Evolutionary conservation across 2,113 vertebrate genomes (phyloP).

Genomic region (Heterocephalus glaber): DNA sequence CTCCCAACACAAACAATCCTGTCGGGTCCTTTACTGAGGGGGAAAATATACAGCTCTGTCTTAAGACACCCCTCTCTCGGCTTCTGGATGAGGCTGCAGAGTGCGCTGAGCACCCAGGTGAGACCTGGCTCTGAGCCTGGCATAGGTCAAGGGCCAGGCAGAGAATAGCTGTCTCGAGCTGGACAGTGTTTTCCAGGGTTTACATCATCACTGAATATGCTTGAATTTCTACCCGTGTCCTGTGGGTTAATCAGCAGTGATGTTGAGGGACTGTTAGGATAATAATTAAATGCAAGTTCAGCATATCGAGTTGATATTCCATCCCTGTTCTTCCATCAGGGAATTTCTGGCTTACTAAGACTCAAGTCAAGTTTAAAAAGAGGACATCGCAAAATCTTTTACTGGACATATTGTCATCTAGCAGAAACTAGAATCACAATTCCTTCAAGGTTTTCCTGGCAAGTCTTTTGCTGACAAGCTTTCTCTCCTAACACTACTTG

Average conservation of each 20-base stretch:
- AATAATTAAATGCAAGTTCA: constrained; percentile 83
- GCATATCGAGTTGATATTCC: constrained; percentile 78
- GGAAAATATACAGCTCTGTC: not conserved
- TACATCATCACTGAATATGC: constrained; percentile 78
- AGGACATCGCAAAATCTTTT: constrained; percentile 43
- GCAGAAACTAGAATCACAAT: not conserved
- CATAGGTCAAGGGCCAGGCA: not conserved
- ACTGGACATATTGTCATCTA: not conserved
- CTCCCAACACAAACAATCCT: not conserved
- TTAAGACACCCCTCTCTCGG: not conserved
- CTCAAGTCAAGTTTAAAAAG: constrained; percentile 74
- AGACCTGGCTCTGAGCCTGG: rapidly evolving
- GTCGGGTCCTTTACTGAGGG: not conserved
- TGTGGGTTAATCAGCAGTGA: constrained; percentile 80
- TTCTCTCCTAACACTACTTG: not conserved
- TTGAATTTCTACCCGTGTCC: constrained; percentile 81
- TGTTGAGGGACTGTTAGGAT: constrained; percentile 78
- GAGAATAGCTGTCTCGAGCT: not conserved
- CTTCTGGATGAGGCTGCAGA: not conserved
- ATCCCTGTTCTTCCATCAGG: constrained; percentile 70
- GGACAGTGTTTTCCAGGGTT: constrained; percentile 69
- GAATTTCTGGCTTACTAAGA: constrained; percentile 74
- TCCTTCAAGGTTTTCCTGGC: not conserved
- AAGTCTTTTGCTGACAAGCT: not conserved
- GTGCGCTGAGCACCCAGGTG: not conserved